Base-by-base conservation (phyloP, 2,113 vertebrate species). In the Chauna torquata region DNA sequence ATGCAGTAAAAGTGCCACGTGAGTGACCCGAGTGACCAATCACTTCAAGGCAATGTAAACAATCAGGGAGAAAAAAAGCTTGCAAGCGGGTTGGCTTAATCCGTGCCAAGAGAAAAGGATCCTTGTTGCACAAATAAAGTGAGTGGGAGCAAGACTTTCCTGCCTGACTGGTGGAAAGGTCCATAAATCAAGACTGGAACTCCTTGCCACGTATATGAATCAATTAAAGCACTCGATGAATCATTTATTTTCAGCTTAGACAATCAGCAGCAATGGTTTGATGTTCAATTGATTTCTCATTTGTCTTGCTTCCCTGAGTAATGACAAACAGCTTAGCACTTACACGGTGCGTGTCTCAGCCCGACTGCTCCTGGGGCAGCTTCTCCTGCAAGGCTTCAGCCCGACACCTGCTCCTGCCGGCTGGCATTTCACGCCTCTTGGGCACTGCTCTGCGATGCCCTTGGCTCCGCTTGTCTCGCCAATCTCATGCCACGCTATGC, bases 201-300 rank as follows among this genome's bases (percentile, higher is more conserved):
- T 94, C 76, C 72, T 70, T 92, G 86, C 82, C 85, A 88, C 3
- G 1, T 78, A 66, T 90, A 71, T 88, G 90, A 96, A 96, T 93
- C 92, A 94, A 86, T 93, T 93, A 93, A 92, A 93, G 64, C 59
- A 59, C 38, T 88, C 17, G 19, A 71, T 97, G 96, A 96, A 92
- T 97, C 94, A 96, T 81, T 90, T 90, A 86, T 95, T 96, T 96
- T 93, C 59, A 55, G 94, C 92, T 83, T 3, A 88, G 71, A 80
- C 76, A 90, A 95, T 93, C 85, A 86, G 82, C 68, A 97, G 81
- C 88, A 66, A 88, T 78, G 82, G 94, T 94, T 96, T 96, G 85
- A 97, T 93, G 88, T 93, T 90, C 88, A 97, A 96, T 96, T 94
- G 96, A 90, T 95, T 95, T 94, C 95, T 96, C 96, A 96, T 97